These are phyloP conservation scores for Leucopsar rothschildi DNA, from an alignment of 2,113 vertebrate genomes.

Conservation along the genomic window DNA sequence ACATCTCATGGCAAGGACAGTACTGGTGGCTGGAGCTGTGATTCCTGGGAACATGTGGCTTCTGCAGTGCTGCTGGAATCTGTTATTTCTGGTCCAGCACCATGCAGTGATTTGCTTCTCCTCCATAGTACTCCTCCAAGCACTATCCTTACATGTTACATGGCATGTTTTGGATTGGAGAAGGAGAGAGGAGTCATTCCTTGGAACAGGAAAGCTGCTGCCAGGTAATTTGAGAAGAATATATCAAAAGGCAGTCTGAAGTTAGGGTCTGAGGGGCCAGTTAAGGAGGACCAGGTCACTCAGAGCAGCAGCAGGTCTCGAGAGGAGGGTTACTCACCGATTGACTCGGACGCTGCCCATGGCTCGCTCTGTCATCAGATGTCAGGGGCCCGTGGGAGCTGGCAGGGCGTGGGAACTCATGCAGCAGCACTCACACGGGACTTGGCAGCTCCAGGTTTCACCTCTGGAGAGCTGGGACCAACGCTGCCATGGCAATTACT, in stretches of 20 bases:
- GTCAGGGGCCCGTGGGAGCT: background rate
- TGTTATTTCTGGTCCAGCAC: background rate
- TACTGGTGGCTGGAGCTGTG: background rate
- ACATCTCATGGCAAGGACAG: background rate
- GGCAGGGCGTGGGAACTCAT: background rate
- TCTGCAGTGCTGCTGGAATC: background rate
- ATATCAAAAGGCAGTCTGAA: background rate
- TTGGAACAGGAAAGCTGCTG: background rate
- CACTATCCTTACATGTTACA: background rate
- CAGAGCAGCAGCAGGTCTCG: background rate
- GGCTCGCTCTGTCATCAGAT: constrained; percentile 46
- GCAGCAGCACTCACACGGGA: constrained; percentile 1
- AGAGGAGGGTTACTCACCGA: constrained; percentile 46
- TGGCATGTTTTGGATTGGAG: background rate
- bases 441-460: background rate
- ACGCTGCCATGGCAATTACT: background rate
- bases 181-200: background rate
- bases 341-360: constrained; percentile 69
- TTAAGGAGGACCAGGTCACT: background rate
- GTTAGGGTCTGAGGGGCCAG: background rate
- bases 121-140: background rate
- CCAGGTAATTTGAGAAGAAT: background rate
- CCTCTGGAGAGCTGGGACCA: background rate
- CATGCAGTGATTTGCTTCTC: background rate
- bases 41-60: background rate